A percentile compares a stretch with the other conserved stretches of the same genome.
Evolutionary conservation across 2,888 invertebrate genomes (phyloP).

Genomic region (Zaprionus lineosus): DNA sequence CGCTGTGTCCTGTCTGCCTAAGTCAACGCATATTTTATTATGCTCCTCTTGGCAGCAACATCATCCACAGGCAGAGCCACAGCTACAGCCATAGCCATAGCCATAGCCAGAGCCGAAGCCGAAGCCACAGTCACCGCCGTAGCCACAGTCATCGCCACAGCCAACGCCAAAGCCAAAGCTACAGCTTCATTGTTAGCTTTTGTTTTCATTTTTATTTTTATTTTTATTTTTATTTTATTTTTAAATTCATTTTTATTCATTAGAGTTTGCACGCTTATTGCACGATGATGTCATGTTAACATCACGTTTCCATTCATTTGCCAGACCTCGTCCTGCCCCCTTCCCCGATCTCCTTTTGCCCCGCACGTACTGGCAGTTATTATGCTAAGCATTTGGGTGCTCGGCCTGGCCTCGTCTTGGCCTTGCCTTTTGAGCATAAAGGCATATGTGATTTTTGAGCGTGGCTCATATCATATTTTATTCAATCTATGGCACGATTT

Average conservation of each 20-base stretch:
- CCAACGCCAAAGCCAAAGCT: too few species aligned
- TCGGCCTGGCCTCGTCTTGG: neutral
- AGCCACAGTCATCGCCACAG: too few species aligned
- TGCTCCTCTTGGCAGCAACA: too few species aligned
- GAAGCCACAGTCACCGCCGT: too few species aligned
- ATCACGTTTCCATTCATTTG: constrained; percentile 16
- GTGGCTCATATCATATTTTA: constrained; percentile 25
- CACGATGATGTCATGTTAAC: constrained; percentile 67
- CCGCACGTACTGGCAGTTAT: constrained; percentile 52
- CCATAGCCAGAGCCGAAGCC: too few species aligned
- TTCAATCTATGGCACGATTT: constrained; percentile 25
- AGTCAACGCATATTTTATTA: constrained; percentile 58
- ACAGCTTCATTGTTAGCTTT: constrained; percentile 9
- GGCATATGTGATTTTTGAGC: constrained; percentile 4
- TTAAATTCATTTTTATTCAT: constrained; percentile 74
- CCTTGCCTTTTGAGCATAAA: neutral
- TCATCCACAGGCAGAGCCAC: too few species aligned
- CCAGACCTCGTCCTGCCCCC: constrained; percentile 1
- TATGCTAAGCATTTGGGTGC: constrained; percentile 46
- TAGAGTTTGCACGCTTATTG: constrained; percentile 50
- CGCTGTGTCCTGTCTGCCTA: constrained; percentile 41
- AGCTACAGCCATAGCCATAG: too few species aligned
- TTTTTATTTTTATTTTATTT: constrained; percentile 63
- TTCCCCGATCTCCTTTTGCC: constrained; percentile 7
- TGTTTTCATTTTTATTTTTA: constrained; percentile 33